Conservation (phyloP, 2,888 invertebrate genomes). For the Argynnis bischoffii region DNA sequence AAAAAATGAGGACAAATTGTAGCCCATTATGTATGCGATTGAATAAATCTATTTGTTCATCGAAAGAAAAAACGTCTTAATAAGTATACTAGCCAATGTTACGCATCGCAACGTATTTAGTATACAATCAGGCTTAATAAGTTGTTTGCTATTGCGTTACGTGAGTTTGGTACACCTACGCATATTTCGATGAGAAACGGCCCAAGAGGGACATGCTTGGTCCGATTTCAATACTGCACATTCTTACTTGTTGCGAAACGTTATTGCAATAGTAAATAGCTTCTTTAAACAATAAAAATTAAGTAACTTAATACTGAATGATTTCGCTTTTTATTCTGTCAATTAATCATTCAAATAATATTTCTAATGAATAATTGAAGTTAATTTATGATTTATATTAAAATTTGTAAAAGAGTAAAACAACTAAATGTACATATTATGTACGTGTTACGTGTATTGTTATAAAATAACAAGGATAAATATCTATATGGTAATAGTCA, state of each 20-base stretch:
- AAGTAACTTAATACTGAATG: too few relatives aligned
- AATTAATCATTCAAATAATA: too few relatives aligned
- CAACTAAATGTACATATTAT: too few relatives aligned
- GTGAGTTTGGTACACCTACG: constrained; percentile 26
- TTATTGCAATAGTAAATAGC: constrained; percentile 14
- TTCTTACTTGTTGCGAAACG: constrained; percentile 12
- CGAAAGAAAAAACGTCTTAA: not conserved
- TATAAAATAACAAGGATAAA: too few relatives aligned
- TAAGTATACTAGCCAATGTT: not conserved
- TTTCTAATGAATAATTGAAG: too few relatives aligned
- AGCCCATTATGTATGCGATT: not conserved
- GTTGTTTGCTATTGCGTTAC: constrained; percentile 23
- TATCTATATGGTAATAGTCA: too few relatives aligned
- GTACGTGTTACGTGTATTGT: too few relatives aligned
- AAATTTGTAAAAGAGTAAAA: too few relatives aligned
- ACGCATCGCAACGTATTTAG: constrained; percentile 11
- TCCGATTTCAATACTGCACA: constrained; percentile 16
- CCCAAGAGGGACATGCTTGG: constrained; percentile 19
- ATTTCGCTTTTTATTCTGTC: too few relatives aligned
- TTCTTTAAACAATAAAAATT: not conserved
- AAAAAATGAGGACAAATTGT: not conserved
- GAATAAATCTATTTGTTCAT: not conserved
- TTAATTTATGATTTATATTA: too few relatives aligned
- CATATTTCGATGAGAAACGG: constrained; percentile 14
- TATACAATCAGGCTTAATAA: constrained; percentile 14